Percentiles rank a stretch among this genome's conserved stretches.
These are phyloP conservation scores for Spheniscus humboldti DNA, from an alignment of 2,797 vertebrate species.

Conservation along the genomic window DNA sequence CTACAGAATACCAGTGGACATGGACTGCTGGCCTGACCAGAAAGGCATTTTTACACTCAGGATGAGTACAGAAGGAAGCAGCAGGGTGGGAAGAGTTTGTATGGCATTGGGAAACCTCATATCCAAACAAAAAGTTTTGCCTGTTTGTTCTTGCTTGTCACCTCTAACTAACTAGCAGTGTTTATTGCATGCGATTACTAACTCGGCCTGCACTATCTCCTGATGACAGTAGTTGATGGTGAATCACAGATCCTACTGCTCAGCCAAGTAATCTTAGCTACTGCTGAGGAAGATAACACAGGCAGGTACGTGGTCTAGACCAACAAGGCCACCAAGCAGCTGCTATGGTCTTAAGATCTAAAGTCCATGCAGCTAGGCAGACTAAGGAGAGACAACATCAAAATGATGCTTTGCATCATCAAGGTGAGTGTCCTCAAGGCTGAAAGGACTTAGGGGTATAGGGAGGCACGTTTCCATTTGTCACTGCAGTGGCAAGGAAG, in stretches of 20 bases:
- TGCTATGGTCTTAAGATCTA: background rate
- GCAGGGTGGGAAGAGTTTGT: background rate
- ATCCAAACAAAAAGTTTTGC: background rate
- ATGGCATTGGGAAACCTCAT: background rate
- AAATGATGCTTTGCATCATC: background rate
- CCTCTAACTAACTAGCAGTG: background rate
- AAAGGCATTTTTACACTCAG: background rate
- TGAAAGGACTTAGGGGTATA: background rate
- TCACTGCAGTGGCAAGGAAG: background rate
- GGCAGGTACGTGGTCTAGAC: accelerated
- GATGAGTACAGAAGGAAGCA: background rate
- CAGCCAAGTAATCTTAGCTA: background rate
- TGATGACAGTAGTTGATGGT: background rate
- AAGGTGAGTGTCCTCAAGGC: background rate
- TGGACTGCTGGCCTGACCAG: background rate
- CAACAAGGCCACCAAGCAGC: background rate
- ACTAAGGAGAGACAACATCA: background rate
- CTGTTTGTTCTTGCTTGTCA: background rate
- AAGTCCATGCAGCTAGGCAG: background rate
- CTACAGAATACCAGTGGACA: background rate
- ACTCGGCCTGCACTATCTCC: background rate
- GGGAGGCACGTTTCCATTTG: background rate
- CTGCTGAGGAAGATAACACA: background rate
- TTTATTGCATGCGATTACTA: background rate
- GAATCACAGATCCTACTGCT: background rate